A percentile compares a stretch with the other conserved stretches of the same genome.
phyloP scores from a whole-genome alignment of 2,888 invertebrate species.

The Mesorhabditis sp. region DNA sequence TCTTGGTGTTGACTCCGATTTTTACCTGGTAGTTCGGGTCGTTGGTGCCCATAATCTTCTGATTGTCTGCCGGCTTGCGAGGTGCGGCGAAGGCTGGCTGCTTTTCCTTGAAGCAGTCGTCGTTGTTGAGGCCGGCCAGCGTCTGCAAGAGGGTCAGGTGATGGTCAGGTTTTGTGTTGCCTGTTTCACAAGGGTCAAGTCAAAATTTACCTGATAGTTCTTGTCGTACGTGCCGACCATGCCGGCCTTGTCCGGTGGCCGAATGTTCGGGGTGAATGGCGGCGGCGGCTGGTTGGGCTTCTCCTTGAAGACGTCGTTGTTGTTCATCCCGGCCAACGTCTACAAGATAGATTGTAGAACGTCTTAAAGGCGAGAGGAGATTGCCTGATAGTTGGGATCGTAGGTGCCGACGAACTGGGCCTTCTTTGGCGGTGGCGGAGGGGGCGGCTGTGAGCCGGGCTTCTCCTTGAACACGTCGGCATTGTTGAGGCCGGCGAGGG shows the following conservation, averaged over 20 bases:
- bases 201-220: neutral
- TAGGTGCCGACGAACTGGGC: neutral
- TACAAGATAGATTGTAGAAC: neutral
- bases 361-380: no score
- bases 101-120: neutral
- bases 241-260: neutral
- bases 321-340: neutral
- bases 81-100: neutral
- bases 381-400: neutral
- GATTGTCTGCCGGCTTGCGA: neutral
- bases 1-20: neutral
- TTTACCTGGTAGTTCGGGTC: constrained; percentile 1
- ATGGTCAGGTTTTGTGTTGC: no score
- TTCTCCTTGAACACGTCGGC: neutral
- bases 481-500: neutral
- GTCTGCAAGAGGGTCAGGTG: neutral
- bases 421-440: neutral
- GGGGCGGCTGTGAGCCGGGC: neutral
- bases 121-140: constrained; percentile 6
- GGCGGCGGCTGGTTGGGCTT: neutral
- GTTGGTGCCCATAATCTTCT: neutral
- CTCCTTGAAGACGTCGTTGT: neutral
- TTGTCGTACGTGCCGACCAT: neutral
- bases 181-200: no score
- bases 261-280: neutral